Evolutionary conservation across 2,113 vertebrate genomes (phyloP), one percentile per base, ranked within the genome.

Genomic region (Brachyistius frenatus): DNA sequence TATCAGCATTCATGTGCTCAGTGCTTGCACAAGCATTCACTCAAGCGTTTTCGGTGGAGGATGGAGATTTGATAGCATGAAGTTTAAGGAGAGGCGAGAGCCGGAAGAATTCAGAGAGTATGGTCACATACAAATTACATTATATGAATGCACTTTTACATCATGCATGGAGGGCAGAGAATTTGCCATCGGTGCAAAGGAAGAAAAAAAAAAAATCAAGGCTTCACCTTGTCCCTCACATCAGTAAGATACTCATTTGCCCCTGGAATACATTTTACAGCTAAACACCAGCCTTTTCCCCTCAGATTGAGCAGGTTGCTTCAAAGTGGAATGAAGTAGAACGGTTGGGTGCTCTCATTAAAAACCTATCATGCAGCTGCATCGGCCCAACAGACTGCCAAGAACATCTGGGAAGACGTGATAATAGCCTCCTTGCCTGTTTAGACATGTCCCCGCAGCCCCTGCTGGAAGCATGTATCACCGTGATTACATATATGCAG

Each of bases 311-410:
- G 55, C 36, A 49, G 61, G 54, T 78, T 57, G 44, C 76, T 77
- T 84, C 76, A 81, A 70, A 86, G 85, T 84, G 65, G 66, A 81
- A 66, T 71, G 77, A 64, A 83, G 78, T 66, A 50, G 58, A 88
- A 76, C 60, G 61, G 46, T 62, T 0, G 52, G 49, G 31, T 56
- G 32, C 5, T 39, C 67, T 66, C 83, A 81, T 84, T 91, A 83
- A 88, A 88, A 88, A 85, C 13, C 46, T 65, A 89, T 92, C 88
- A 66, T 55, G 47, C 58, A 55, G 39, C 66, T 65, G 70, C 76
- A 83, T 88, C 78, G 71, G 69, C 46, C 66, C 72, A 55, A 32
- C 72, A 73, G 65, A 79, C 54, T 64, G 64, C 58, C 31, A 53
- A 44, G 65, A 77, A 80, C 86, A 87, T 86, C 80, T 91, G 85